Base-by-base conservation (phyloP, 2,888 invertebrate species). In the Agapostemon virescens region DNA sequence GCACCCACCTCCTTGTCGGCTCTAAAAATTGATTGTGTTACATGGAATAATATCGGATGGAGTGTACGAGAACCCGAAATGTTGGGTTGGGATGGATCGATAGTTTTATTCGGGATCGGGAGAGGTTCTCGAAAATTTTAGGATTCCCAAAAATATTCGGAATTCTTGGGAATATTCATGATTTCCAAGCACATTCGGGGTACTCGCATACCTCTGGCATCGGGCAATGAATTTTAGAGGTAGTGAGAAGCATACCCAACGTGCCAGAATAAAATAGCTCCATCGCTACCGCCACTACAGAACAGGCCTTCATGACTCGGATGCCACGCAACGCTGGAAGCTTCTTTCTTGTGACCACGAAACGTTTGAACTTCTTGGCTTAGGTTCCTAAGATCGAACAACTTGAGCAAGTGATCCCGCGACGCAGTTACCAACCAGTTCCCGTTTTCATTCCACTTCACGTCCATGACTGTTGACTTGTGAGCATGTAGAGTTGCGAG, bases 351-450 rank as follows among this genome's bases (percentile, higher is more conserved):
- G 93, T 99, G 99, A 0, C 99, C 99, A 87, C 99, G 95, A 93
- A 99, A 99, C 61, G 98, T 97, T 94, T 99, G 99, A 77, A 99
- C 95, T 93, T 99, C 99, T 90, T 97, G 97, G 81, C 97, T 97
- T 89, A 99, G 94, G 94, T 99, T 99, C 80, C 99, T 95, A 87
- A 99, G 96, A 93, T 99, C 99, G 94, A 99, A 99, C 76, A 99
- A 93, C 93, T 99, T 99, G 63, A 99, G 94, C 84, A 99, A 94
- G 93, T 99, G 99, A 93, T 99, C 99, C 84, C 99, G 94, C 2
- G 99, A 99, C 0, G 99, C 99, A n/a, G 99, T 99, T 74, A 99
- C 96, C 72, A 99, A 94, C 99, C 99, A 99, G 93, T 99, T 99
- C 4, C 99, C 99, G 94, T 99, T 99, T 71, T 96, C 96, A 93